Percentiles rank a stretch among this genome's conserved stretches.
Conservation (phyloP, 2,797 vertebrate species). For the Mormyrops attenuatus region DNA sequence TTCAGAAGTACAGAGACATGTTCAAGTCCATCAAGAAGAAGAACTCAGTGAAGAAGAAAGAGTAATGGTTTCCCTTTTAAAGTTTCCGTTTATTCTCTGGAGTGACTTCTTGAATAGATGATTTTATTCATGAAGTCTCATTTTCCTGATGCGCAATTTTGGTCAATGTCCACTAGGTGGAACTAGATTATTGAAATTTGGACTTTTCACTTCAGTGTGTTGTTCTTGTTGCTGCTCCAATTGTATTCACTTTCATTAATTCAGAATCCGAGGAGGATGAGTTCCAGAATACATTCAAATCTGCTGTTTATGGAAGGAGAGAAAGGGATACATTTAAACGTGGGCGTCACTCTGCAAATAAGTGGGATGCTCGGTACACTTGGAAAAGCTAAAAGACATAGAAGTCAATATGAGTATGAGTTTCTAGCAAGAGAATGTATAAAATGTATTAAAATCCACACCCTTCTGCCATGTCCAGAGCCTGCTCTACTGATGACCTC, state of each 20-base stretch:
- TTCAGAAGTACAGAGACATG: conserved; percentile 69
- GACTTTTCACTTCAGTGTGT: conserved; percentile 28
- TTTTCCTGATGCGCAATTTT: conserved; percentile 5
- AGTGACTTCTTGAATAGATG: not conserved
- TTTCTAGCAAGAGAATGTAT: not conserved
- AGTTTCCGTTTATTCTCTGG: conserved; percentile 24
- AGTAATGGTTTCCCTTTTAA: conserved; percentile 53
- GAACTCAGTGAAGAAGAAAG: conserved; percentile 72
- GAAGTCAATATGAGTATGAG: not conserved
- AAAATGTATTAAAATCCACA: not conserved
- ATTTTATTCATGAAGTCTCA: not conserved
- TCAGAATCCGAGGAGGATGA: conserved; percentile 30
- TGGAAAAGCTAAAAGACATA: not conserved
- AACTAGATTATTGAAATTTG: conserved; percentile 27
- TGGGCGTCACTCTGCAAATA: not conserved
- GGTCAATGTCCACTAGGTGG: conserved; percentile 15
- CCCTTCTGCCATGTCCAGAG: not conserved
- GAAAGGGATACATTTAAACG: not conserved
- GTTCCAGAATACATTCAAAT: conserved; percentile 24
- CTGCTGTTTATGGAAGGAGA: conserved; percentile 27
- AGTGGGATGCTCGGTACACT: not conserved
- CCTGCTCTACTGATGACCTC: conserved; percentile 7
- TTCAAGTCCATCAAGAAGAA: conserved; percentile 67
- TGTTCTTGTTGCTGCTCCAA: conserved; percentile 31
- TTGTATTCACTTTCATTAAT: conserved; percentile 24